phyloP scores from a whole-genome alignment of 2,113 vertebrate genomes.

The Lagopus leucura region DNA sequence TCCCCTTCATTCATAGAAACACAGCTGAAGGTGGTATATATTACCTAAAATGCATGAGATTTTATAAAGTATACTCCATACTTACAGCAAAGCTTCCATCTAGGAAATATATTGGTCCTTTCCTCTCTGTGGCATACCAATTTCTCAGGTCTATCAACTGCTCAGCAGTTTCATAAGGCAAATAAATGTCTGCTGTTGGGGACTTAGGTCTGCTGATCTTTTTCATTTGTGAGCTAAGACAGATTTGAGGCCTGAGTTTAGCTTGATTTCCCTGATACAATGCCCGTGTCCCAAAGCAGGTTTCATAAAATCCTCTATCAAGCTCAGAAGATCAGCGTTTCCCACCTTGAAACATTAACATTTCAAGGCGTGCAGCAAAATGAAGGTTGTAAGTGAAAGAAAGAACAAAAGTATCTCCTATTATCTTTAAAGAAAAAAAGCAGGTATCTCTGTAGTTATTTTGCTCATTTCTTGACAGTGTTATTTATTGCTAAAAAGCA shows the following conservation, averaged over 20 bases:
- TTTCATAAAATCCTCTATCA: not conserved
- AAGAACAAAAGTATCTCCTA: not conserved
- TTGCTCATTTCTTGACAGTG: not conserved
- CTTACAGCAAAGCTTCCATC: slow-evolving; percentile 1
- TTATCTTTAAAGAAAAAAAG: not conserved
- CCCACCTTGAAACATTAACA: not conserved
- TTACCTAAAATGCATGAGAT: not conserved
- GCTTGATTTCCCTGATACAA: slow-evolving; percentile 34
- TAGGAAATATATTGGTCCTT: slow-evolving; percentile 20
- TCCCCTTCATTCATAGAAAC: slow-evolving; percentile 24
- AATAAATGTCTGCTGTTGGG: slow-evolving; percentile 30
- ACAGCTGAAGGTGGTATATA: not conserved
- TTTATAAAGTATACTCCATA: not conserved
- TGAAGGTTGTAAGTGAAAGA: not conserved
- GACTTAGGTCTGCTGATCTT: not conserved
- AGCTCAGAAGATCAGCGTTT: not conserved
- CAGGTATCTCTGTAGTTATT: not conserved
- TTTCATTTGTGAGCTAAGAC: slow-evolving; percentile 27
- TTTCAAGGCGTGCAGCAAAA: slow-evolving; percentile 27
- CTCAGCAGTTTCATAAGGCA: not conserved
- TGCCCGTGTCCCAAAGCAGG: not conserved
- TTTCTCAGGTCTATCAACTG: slow-evolving; percentile 39
- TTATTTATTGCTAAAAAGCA: not conserved
- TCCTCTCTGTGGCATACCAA: slow-evolving; percentile 9
- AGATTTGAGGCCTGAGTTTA: not conserved